Percentiles rank a stretch among this genome's conserved stretches.
Evolutionary conservation across 2,888 invertebrate species (phyloP).

Genomic region (Pterostichus niger): DNA sequence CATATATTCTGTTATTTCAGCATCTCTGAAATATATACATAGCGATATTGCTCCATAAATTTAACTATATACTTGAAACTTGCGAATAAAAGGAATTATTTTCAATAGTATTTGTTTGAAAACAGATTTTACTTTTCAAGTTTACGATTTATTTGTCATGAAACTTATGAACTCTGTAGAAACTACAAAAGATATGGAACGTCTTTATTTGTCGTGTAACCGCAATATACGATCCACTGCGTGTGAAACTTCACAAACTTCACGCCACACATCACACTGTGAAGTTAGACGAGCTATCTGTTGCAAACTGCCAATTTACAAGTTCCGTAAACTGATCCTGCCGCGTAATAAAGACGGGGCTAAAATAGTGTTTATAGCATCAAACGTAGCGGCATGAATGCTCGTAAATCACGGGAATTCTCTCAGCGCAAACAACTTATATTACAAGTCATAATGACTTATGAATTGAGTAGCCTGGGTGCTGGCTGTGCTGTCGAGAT

Average conservation of each 20-base stretch:
- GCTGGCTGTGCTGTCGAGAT: background rate
- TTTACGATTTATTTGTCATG: background rate
- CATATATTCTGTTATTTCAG: constrained; percentile 14
- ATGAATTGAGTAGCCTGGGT: constrained; percentile 14
- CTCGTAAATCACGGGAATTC: constrained; percentile 26
- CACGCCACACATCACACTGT: constrained; percentile 42
- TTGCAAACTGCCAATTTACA: constrained; percentile 63
- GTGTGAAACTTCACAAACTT: constrained; percentile 45
- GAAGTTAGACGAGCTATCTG: constrained; percentile 59
- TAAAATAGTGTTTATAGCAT: constrained; percentile 61
- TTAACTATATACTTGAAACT: background rate
- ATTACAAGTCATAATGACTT: constrained; percentile 33
- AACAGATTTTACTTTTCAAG: background rate
- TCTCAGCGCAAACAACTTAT: constrained; percentile 22
- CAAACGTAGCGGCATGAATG: constrained; percentile 29
- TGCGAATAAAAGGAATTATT: background rate
- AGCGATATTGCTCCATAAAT: constrained; percentile 36
- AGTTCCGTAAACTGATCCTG: constrained; percentile 59
- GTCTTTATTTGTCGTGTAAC: constrained; percentile 38
- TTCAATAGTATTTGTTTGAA: background rate
- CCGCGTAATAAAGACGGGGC: constrained; percentile 54
- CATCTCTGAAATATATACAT: constrained; percentile 18
- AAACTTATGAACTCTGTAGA: constrained; percentile 32
- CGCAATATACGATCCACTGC: constrained; percentile 32
- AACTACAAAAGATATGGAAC: too few species aligned